Conservation (phyloP, 2,888 invertebrate species). For the Rhynchonema sp. region DNA sequence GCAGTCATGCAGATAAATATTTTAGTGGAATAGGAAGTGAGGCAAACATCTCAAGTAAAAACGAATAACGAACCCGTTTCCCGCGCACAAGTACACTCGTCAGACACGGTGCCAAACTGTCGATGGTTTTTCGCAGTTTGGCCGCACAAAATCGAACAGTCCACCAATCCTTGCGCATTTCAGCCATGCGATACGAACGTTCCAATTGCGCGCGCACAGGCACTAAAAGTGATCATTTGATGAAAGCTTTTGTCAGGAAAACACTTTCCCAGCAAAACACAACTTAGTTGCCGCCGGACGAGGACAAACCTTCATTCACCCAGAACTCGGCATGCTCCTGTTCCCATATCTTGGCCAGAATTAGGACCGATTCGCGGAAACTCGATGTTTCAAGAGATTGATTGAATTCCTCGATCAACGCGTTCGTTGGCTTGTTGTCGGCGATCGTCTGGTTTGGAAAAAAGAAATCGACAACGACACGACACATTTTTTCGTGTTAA, state of each 20-base stretch:
- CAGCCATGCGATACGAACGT: slow-evolving; percentile 30
- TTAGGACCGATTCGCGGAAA: slow-evolving; percentile 16
- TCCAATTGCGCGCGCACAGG: slow-evolving; percentile 33
- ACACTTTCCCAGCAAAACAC: too few species aligned
- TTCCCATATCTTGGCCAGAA: slow-evolving; percentile 17
- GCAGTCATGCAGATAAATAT: too few species aligned
- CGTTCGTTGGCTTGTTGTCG: slow-evolving; percentile 4
- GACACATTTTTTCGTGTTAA: too few species aligned
- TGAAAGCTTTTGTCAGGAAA: too few species aligned
- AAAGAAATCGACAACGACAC: too few species aligned
- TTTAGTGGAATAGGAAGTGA: too few species aligned
- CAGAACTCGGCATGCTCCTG: slow-evolving; percentile 14
- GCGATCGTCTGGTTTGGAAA: not conserved
- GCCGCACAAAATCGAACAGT: slow-evolving; percentile 77
- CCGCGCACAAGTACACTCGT: slow-evolving; percentile 92
- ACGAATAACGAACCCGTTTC: slow-evolving; percentile 74
- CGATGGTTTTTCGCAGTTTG: slow-evolving; percentile 74
- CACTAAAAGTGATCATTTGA: too few species aligned
- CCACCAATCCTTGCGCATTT: slow-evolving; percentile 25
- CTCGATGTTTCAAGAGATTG: slow-evolving; percentile 1
- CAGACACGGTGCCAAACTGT: slow-evolving; percentile 92
- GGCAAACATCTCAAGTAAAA: not conserved
- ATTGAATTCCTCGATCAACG: not conserved
- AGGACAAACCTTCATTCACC: slow-evolving; percentile 14
- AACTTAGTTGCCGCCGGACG: too few species aligned